phyloP scores from a whole-genome alignment of 2,888 invertebrate species.

The Trissonchulus latispiculum region DNA sequence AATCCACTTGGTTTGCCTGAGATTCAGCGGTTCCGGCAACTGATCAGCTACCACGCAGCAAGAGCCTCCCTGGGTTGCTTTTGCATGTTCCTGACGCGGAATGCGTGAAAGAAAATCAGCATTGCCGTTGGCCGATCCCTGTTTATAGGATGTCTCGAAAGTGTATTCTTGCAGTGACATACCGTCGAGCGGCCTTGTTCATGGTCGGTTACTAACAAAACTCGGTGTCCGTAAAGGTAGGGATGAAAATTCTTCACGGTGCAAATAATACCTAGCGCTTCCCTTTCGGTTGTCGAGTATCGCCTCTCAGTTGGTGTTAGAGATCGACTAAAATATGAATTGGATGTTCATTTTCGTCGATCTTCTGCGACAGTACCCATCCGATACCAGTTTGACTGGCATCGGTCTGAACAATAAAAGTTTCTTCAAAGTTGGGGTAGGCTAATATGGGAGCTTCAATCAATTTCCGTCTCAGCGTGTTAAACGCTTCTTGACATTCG shows the following conservation, averaged over 20 bases:
- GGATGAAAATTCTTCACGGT: constrained; percentile 23
- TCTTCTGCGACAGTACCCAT: background rate
- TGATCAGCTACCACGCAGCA: too few relatives aligned
- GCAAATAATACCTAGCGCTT: constrained; percentile 26
- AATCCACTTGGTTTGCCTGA: too few relatives aligned
- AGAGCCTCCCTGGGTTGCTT: background rate
- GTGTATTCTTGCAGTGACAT: constrained; percentile 16
- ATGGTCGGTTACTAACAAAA: constrained; percentile 19
- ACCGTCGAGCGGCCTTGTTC: background rate
- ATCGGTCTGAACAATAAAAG: background rate
- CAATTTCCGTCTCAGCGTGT: background rate
- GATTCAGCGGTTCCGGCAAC: too few relatives aligned
- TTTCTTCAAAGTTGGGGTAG: background rate
- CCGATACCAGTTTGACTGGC: background rate
- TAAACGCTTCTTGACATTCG: background rate
- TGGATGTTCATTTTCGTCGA: background rate
- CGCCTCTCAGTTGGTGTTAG: constrained; percentile 22
- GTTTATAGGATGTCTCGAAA: background rate
- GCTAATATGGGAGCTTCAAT: background rate
- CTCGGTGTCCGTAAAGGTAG: background rate
- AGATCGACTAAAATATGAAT: constrained; percentile 23
- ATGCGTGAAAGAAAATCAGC: constrained; percentile 5
- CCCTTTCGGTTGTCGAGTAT: constrained; percentile 24
- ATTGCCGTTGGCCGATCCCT: constrained; percentile 3
- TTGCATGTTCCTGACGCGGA: background rate